Evolutionary conservation across 2,797 vertebrate genomes (phyloP).

Genomic region (Picus viridis): DNA sequence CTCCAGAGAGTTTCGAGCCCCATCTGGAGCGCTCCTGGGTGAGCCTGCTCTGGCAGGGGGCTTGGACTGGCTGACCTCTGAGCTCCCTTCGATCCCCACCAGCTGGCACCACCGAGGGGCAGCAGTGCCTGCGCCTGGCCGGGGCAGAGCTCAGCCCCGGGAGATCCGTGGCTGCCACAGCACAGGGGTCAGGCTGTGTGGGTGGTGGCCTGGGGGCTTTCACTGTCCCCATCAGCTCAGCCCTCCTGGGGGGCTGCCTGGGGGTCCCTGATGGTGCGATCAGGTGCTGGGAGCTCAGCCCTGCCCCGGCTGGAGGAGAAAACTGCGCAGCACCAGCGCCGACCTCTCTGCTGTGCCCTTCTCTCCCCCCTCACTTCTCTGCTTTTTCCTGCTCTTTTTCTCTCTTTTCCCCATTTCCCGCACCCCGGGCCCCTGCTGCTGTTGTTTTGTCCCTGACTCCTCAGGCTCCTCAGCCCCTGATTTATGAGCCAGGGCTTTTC

Average conservation of each 20-base stretch:
- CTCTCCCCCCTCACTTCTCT: background rate
- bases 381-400: background rate
- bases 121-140: background rate
- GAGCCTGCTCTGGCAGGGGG: too few species aligned
- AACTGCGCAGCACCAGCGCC: accelerated
- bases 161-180: accelerated
- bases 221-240: background rate
- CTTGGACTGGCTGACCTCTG: too few species aligned
- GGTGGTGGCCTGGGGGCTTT: background rate
- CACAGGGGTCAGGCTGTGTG: accelerated
- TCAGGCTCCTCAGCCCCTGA: background rate
- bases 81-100: too few species aligned
- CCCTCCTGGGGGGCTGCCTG: background rate
- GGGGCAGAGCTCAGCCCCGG: accelerated
- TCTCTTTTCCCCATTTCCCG: background rate
- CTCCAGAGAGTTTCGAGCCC: too few species aligned
- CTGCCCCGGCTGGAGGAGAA: accelerated
- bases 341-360: accelerated
- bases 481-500: background rate
- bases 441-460: background rate
- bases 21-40: too few species aligned
- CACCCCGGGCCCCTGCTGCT: background rate
- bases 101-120: background rate
- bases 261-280: accelerated
- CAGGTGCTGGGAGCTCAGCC: background rate